A percentile compares a stretch with the other conserved stretches of the same genome.
phyloP scores from a whole-genome alignment of 2,113 vertebrate genomes.

The Rhadina sibilatrix region DNA sequence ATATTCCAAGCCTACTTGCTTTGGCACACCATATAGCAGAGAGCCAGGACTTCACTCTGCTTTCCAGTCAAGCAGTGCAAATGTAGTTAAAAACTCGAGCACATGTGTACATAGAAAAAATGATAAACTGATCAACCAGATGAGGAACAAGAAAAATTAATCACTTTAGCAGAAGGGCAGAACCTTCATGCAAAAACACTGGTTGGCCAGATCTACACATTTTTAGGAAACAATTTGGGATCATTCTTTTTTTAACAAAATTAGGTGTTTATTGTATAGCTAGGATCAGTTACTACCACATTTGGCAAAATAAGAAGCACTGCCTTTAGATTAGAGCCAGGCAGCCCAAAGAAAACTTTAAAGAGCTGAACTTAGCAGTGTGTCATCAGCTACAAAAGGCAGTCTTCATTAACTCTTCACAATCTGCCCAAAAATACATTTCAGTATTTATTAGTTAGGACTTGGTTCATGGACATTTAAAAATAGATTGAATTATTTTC shows the following conservation, averaged over 20 bases:
- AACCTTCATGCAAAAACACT: background rate
- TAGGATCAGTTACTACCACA: background rate
- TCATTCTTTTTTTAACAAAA: background rate
- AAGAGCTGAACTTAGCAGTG: background rate
- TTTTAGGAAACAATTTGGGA: background rate
- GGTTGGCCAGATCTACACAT: background rate
- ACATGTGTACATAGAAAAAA: background rate
- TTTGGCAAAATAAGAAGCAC: background rate
- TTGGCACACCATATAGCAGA: background rate
- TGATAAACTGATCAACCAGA: rapidly evolving
- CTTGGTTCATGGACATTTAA: background rate
- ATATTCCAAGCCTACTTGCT: background rate
- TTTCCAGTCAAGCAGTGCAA: background rate
- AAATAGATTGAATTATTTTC: background rate
- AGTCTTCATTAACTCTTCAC: background rate
- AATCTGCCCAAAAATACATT: background rate
- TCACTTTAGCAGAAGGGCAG: background rate
- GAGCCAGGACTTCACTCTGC: background rate
- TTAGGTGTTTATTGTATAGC: background rate
- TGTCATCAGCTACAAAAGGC: background rate
- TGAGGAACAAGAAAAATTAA: background rate
- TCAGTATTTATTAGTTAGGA: background rate
- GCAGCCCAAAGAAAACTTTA: background rate
- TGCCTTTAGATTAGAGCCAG: background rate
- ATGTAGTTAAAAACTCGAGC: background rate